A percentile compares a stretch with the other conserved stretches of the same genome.
Evolutionary conservation across 2,797 vertebrate genomes (phyloP).

Genomic region (Chelon labrosus): DNA sequence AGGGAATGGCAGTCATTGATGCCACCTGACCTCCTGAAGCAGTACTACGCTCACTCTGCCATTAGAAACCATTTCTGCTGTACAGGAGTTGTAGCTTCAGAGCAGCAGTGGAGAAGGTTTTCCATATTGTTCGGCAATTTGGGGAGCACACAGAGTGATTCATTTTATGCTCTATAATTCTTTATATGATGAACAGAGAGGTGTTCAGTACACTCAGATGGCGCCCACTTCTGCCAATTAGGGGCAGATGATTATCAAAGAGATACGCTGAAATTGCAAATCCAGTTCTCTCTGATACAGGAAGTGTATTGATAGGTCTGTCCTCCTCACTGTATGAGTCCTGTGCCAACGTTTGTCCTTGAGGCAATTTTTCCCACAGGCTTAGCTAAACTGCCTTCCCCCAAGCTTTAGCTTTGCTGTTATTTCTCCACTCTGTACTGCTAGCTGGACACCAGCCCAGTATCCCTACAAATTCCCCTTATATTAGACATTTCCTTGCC

Average conservation of each 20-base stretch:
- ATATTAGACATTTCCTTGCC: too few relatives aligned
- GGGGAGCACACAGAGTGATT: conserved; percentile 40
- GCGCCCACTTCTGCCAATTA: conserved; percentile 53
- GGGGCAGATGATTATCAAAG: conserved; percentile 48
- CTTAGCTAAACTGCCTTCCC: not conserved
- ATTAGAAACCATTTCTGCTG: not conserved
- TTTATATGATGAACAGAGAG: conserved; percentile 44
- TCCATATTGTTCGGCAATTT: conserved; percentile 4
- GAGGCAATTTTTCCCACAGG: conserved; percentile 25
- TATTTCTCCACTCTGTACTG: not conserved
- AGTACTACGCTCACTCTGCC: not conserved
- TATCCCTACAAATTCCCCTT: not conserved
- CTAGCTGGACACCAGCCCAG: not conserved
- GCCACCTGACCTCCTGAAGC: conserved; percentile 32
- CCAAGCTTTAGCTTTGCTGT: not conserved
- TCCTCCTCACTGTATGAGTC: not conserved
- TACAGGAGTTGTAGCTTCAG: conserved; percentile 10
- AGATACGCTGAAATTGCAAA: conserved; percentile 49
- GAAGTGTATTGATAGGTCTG: conserved; percentile 21
- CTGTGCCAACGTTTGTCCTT: conserved; percentile 26
- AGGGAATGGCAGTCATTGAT: conserved; percentile 20
- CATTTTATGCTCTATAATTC: conserved; percentile 51
- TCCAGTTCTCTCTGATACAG: conserved; percentile 32
- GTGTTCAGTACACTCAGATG: conserved; percentile 44
- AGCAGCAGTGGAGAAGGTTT: conserved; percentile 2